A percentile compares a stretch with the other conserved stretches of the same genome.
phyloP scores from a whole-genome alignment of 2,113 vertebrate genomes.

The Neodon shergylaensis region DNA sequence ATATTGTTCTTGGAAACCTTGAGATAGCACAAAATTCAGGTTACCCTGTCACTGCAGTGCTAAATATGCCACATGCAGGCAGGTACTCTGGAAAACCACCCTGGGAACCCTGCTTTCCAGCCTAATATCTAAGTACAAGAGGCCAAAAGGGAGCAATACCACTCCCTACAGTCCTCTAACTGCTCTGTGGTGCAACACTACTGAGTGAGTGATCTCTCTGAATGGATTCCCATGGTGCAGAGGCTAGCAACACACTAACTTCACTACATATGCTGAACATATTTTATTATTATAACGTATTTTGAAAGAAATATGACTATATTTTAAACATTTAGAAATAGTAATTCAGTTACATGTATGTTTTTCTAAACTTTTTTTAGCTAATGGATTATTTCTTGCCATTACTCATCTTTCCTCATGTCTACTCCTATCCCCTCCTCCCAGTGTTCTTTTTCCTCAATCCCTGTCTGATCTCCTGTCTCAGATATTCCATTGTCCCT shows the following conservation, averaged over 20 bases:
- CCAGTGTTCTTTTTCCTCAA: background rate
- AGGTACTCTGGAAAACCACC: background rate
- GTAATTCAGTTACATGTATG: background rate
- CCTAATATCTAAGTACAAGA: background rate
- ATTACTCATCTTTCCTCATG: background rate
- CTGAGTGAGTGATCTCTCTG: background rate
- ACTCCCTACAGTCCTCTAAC: background rate
- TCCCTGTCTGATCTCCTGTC: background rate
- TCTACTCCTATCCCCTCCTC: background rate
- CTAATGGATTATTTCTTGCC: background rate
- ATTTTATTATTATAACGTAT: background rate
- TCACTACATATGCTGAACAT: background rate
- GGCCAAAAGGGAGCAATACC: background rate
- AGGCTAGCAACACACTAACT: background rate
- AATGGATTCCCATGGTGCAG: background rate
- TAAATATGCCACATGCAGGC: background rate
- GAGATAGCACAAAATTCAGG: background rate
- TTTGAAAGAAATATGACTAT: background rate
- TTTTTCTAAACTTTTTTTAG: background rate
- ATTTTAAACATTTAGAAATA: background rate
- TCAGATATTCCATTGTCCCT: too few species aligned
- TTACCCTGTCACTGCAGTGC: background rate
- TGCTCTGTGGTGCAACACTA: background rate
- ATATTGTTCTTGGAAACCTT: background rate
- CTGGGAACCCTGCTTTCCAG: background rate